Percentiles rank a stretch among this genome's conserved stretches.
These are phyloP conservation scores for Ctenochaetus hawaiiensis DNA, from an alignment of 2,797 vertebrate species.

Conservation along the genomic window DNA sequence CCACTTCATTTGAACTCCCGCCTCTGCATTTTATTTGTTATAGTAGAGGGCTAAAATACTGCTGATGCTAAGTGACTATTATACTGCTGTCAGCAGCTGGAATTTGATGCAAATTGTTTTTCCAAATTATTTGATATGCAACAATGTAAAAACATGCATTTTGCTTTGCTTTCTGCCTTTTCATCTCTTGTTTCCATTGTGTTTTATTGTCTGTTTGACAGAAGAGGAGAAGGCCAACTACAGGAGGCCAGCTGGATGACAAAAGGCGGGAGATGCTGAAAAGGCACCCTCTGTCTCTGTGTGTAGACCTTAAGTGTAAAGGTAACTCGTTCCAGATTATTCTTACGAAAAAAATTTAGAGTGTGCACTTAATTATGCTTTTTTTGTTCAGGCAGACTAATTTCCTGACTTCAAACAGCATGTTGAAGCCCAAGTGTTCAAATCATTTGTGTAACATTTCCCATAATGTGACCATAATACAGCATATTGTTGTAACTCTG, in stretches of 20 bases:
- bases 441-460: neutral
- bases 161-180: neutral
- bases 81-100: conserved; percentile 10
- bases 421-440: conserved; percentile 10
- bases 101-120: conserved; percentile 20
- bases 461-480: conserved; percentile 15
- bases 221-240: conserved; percentile 94
- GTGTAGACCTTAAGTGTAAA: conserved; percentile 94
- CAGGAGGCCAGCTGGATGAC: conserved; percentile 95
- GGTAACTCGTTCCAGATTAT: conserved; percentile 77
- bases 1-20: neutral
- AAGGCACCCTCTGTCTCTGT: conserved; percentile 92
- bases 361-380: neutral
- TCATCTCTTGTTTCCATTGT: neutral
- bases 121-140: conserved; percentile 6
- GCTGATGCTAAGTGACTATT: conserved; percentile 1
- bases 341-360: neutral
- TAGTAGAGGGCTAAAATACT: neutral
- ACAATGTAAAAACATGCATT: conserved; percentile 12
- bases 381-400: neutral
- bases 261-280: conserved; percentile 98
- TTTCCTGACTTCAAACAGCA: neutral
- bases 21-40: neutral
- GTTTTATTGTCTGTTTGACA: conserved; percentile 61
- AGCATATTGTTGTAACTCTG: conserved; percentile 33